A percentile compares a stretch with the other conserved stretches of the same genome.
phyloP scores from a whole-genome alignment of 2,113 vertebrate genomes.

The Hyperopisus bebe region DNA sequence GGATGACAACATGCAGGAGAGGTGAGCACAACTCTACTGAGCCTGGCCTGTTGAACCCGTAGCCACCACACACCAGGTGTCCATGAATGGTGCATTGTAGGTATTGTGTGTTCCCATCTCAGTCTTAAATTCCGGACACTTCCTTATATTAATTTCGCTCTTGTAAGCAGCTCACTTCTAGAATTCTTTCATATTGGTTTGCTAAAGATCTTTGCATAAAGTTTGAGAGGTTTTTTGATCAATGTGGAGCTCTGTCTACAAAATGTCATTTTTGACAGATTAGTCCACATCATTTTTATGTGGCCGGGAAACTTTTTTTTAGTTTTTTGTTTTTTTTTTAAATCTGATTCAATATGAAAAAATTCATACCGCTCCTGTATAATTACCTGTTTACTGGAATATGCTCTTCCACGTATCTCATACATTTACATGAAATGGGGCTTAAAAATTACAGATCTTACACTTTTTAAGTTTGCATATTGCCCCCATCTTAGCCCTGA shows the following conservation, averaged over 20 bases:
- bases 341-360: background rate
- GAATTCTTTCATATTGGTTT: background rate
- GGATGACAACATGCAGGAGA: constrained; percentile 70
- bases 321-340: background rate
- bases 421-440: background rate
- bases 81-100: background rate
- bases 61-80: background rate
- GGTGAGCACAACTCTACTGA: constrained; percentile 52
- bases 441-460: background rate
- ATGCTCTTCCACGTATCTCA: background rate
- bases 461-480: background rate
- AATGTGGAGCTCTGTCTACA: background rate
- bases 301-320: background rate
- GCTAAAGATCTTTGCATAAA: background rate
- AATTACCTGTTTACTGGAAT: background rate
- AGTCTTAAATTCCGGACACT: background rate
- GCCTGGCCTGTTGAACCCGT: background rate
- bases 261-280: background rate
- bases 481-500: background rate
- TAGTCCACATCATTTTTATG: background rate
- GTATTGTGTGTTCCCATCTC: background rate
- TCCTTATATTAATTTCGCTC: background rate
- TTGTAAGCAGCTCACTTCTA: background rate
- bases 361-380: background rate
- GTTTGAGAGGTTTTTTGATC: background rate